phyloP scores from a whole-genome alignment of 2,888 invertebrate genomes.

The Andrena haemorrhoa region DNA sequence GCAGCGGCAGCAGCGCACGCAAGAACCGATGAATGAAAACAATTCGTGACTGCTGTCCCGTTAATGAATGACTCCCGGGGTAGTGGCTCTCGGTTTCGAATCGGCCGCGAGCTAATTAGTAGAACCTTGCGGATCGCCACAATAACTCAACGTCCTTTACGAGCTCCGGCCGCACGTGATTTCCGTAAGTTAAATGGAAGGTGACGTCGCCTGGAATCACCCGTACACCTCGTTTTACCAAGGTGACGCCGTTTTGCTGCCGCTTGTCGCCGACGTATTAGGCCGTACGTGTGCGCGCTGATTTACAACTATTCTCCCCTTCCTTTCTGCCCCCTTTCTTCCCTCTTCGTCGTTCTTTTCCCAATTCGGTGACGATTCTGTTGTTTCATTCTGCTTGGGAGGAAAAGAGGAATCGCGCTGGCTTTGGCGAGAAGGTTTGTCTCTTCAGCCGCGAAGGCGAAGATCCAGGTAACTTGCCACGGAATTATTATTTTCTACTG shows the following conservation, averaged over 20 bases:
- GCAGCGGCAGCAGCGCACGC: slow-evolving; percentile 67
- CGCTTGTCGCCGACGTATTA: slow-evolving; percentile 59
- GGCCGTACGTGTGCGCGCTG: slow-evolving; percentile 52
- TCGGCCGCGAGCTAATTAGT: slow-evolving; percentile 74
- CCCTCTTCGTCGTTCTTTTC: neutral
- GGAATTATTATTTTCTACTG: too few species aligned
- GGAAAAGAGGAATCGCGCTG: neutral
- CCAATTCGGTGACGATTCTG: neutral
- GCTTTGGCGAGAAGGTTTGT: too few species aligned
- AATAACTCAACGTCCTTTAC: slow-evolving; percentile 77
- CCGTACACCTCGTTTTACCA: slow-evolving; percentile 68
- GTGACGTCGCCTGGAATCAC: slow-evolving; percentile 75
- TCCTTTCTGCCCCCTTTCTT: neutral
- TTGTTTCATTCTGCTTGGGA: neutral
- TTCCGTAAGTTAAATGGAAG: slow-evolving; percentile 75
- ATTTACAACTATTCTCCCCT: slow-evolving; percentile 64
- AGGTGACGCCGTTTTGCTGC: slow-evolving; percentile 61
- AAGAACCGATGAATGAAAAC: slow-evolving; percentile 83
- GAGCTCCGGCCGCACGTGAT: slow-evolving; percentile 73
- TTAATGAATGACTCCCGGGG: slow-evolving; percentile 80
- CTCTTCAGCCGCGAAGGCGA: too few species aligned
- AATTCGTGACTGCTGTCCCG: slow-evolving; percentile 80
- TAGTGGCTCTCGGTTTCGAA: slow-evolving; percentile 73
- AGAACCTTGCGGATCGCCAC: slow-evolving; percentile 73
- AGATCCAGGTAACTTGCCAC: too few species aligned